Conservation (phyloP, 2,888 invertebrate genomes). For the Oscheius onirici region DNA sequence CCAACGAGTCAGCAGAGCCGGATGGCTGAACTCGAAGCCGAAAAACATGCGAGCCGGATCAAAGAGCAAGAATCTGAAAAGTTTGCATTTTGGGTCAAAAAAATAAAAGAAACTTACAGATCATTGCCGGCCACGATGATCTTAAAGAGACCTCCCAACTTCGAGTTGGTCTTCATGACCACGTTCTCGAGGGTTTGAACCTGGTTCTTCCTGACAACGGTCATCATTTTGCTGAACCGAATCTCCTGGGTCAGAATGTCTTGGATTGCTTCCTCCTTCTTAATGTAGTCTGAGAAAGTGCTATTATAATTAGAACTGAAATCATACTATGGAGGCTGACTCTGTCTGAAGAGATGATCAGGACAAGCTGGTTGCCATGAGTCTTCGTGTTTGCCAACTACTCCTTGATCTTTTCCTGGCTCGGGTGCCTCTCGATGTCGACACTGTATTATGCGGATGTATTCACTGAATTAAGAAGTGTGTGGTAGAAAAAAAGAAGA, state of each 20-base stretch:
- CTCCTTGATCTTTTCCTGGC: neutral
- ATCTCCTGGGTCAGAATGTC: constrained; percentile 28
- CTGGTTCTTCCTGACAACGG: neutral
- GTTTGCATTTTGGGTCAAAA: neutral
- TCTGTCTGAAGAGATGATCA: constrained; percentile 20
- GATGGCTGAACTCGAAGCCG: constrained; percentile 20
- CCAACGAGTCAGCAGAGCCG: constrained; percentile 1
- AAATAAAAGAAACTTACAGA: neutral
- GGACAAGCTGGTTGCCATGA: neutral
- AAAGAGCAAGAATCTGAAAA: neutral
- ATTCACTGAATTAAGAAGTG: neutral
- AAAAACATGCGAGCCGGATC: constrained; percentile 10
- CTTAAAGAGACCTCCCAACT: constrained; percentile 22
- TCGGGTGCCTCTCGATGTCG: neutral
- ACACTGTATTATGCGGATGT: neutral
- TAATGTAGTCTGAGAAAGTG: constrained; percentile 18
- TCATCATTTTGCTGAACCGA: neutral
- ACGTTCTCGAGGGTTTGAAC: constrained; percentile 23
- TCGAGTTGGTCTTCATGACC: constrained; percentile 21
- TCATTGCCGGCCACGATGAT: neutral
- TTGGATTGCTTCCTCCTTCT: neutral
- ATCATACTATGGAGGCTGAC: constrained; percentile 19
- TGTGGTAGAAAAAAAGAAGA: too few relatives aligned
- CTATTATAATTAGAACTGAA: neutral
- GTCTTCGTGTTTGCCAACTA: neutral